Conservation (phyloP, 2,888 invertebrate genomes). For the Mesochorus sp. region DNA sequence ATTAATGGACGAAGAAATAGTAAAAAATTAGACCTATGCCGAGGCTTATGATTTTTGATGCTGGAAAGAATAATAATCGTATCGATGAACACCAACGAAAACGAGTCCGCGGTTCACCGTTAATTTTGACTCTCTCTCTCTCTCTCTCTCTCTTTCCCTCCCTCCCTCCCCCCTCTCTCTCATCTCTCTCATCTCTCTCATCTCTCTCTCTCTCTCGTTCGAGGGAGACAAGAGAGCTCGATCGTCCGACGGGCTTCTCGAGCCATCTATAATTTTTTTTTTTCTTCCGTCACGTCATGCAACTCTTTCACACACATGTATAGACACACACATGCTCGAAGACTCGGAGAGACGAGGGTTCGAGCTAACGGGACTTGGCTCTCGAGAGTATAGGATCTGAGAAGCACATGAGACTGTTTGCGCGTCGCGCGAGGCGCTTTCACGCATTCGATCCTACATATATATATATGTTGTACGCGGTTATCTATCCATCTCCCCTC, state of each 20-base stretch:
- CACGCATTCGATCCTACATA: too few relatives aligned
- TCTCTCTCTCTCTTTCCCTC: not conserved
- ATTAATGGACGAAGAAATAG: too few relatives aligned
- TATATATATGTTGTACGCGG: too few relatives aligned
- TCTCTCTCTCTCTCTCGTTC: not conserved
- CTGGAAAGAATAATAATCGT: too few relatives aligned
- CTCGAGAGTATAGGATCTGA: slow-evolving; percentile 65
- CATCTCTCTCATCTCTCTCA: too few relatives aligned
- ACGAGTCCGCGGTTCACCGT: slow-evolving; percentile 52
- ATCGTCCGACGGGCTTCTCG: slow-evolving; percentile 47
- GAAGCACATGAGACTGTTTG: slow-evolving; percentile 60
- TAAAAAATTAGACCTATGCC: too few relatives aligned
- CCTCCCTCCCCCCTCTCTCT: too few relatives aligned
- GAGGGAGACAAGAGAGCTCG: slow-evolving; percentile 41
- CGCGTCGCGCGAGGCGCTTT: slow-evolving; percentile 53
- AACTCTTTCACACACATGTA: slow-evolving; percentile 50
- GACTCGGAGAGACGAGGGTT: slow-evolving; percentile 71
- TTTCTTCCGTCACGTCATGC: slow-evolving; percentile 45
- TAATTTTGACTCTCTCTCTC: slow-evolving; percentile 34
- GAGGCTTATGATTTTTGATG: too few relatives aligned
- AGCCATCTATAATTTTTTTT: slow-evolving; percentile 54
- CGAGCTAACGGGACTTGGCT: slow-evolving; percentile 77
- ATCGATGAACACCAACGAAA: slow-evolving; percentile 30
- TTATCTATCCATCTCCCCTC: too few relatives aligned
- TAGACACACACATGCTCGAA: slow-evolving; percentile 48